Conservation (phyloP, 2,888 invertebrate genomes). For the Entomobrya proxima region DNA sequence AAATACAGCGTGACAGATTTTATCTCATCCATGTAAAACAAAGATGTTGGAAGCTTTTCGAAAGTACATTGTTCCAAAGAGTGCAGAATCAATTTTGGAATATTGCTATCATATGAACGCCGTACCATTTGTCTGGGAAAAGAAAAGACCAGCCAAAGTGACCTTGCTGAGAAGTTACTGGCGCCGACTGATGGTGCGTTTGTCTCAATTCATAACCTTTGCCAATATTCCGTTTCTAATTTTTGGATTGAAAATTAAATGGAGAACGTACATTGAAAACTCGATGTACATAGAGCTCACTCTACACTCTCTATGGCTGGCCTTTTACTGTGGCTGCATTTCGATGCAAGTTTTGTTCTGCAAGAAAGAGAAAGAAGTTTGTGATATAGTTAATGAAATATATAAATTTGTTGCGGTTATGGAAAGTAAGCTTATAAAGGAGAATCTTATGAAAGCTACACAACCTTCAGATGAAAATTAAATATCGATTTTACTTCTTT, state of each 20-base stretch:
- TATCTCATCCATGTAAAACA: neutral
- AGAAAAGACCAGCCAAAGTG: neutral
- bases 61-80: neutral
- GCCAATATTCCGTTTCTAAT: constrained; percentile 36
- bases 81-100: constrained; percentile 37
- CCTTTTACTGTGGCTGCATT: constrained; percentile 26
- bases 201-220: constrained; percentile 27
- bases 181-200: constrained; percentile 12
- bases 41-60: neutral
- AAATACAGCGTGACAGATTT: no score
- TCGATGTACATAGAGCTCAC: constrained; percentile 24
- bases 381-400: constrained; percentile 44
- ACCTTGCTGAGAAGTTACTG: constrained; percentile 11
- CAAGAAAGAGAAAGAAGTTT: constrained; percentile 29
- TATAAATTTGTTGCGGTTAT: constrained; percentile 41
- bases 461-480: neutral
- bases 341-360: constrained; percentile 24
- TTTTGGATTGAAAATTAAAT: neutral
- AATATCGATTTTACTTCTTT: neutral
- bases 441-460: neutral
- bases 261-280: constrained; percentile 2
- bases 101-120: constrained; percentile 25
- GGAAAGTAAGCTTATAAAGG: constrained; percentile 27
- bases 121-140: constrained; percentile 27
- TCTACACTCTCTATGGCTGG: constrained; percentile 26